phyloP scores from a whole-genome alignment of 2,888 invertebrate species.

The Theretra japonica region DNA sequence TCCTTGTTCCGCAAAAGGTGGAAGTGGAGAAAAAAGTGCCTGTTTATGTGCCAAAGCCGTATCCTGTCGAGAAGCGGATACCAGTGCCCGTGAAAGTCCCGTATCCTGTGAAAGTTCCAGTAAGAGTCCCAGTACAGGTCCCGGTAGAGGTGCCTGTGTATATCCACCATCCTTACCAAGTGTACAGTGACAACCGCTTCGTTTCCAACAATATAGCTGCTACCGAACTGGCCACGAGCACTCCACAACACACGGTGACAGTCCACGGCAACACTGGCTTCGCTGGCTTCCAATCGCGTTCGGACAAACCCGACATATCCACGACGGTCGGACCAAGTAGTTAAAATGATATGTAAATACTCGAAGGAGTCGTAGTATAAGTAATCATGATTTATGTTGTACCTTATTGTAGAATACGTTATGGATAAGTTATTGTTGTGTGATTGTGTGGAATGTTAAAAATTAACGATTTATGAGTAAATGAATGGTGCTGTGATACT shows the following conservation, averaged over 20 bases:
- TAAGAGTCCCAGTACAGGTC: constrained; percentile 60
- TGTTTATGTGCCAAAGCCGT: constrained; percentile 63
- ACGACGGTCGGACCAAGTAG: constrained; percentile 35
- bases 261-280: constrained; percentile 66
- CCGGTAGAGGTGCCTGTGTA: constrained; percentile 69
- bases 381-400: constrained; percentile 9
- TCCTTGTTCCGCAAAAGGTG: constrained; percentile 45
- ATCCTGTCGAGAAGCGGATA: constrained; percentile 67
- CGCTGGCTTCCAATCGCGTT: constrained; percentile 66
- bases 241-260: constrained; percentile 54
- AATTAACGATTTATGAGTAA: constrained; percentile 59
- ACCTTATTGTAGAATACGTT: constrained; percentile 15
- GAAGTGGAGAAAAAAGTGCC: constrained; percentile 74
- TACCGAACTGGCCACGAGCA: constrained; percentile 10
- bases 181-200: constrained; percentile 47
- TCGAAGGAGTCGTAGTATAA: constrained; percentile 18
- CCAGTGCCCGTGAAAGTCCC: constrained; percentile 66
- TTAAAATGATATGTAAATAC: constrained; percentile 41
- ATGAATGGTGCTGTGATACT: constrained; percentile 77
- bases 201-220: constrained; percentile 25
- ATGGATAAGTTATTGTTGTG: constrained; percentile 55
- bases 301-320: constrained; percentile 53
- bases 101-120: constrained; percentile 69
- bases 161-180: constrained; percentile 62
- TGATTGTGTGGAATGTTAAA: constrained; percentile 49